These are phyloP conservation scores for Amphipyra berbera DNA, from an alignment of 2,888 invertebrate genomes.

Conservation along the genomic window DNA sequence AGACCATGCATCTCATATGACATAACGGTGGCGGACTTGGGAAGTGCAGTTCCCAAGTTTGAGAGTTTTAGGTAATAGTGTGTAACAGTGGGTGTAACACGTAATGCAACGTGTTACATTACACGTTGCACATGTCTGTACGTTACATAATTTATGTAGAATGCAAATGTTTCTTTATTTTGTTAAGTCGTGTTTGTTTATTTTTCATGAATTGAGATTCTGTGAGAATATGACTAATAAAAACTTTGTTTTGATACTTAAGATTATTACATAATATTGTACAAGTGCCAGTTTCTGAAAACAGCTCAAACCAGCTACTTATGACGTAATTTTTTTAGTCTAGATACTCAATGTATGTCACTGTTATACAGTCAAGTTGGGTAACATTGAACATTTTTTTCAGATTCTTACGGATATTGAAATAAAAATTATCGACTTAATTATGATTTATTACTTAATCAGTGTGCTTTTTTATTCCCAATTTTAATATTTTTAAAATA, in stretches of 20 bases:
- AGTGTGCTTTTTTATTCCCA: too few species aligned
- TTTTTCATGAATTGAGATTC: conserved; percentile 7
- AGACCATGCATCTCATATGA: conserved; percentile 72
- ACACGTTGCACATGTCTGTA: conserved; percentile 5
- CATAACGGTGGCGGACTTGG: conserved; percentile 65
- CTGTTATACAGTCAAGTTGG: too few species aligned
- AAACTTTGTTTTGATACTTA: neutral
- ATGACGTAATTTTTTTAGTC: neutral
- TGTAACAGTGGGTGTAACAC: neutral
- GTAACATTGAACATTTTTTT: too few species aligned
- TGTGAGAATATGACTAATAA: conserved; percentile 13
- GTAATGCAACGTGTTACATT: conserved; percentile 10
- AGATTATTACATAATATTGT: too few species aligned
- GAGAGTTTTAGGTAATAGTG: neutral
- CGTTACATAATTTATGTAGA: conserved; percentile 8
- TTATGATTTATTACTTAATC: too few species aligned
- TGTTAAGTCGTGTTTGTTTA: neutral
- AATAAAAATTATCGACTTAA: too few species aligned
- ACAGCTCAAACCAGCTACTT: neutral
- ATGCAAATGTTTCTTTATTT: conserved; percentile 3
- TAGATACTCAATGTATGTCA: neutral
- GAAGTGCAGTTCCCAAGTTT: conserved; percentile 59
- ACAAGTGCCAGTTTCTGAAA: too few species aligned
- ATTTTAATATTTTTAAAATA: too few species aligned
- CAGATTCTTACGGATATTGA: too few species aligned